phyloP scores from a whole-genome alignment of 1,140 invertebrate species.

The Aplysia californica region DNA sequence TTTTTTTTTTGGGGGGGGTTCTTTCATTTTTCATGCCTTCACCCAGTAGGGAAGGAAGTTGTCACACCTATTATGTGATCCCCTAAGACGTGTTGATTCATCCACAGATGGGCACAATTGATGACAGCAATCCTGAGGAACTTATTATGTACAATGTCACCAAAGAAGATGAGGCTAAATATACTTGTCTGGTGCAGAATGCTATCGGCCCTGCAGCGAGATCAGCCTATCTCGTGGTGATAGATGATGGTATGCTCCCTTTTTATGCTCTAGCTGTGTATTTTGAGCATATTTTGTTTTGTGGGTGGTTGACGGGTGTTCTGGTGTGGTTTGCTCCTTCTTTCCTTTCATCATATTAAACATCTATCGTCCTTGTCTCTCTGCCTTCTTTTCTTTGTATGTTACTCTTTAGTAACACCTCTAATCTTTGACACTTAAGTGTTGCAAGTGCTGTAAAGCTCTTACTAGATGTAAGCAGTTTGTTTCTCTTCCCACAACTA shows the following conservation, averaged over 20 bases:
- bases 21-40: background rate
- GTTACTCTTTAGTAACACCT: background rate
- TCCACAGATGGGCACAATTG: conserved; percentile 49
- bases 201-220: conserved; percentile 80
- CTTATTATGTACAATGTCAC: conserved; percentile 86
- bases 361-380: too few relatives aligned
- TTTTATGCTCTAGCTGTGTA: background rate
- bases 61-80: too few relatives aligned
- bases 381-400: background rate
- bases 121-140: conserved; percentile 73
- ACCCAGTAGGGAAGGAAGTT: background rate
- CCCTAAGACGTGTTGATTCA: conserved; percentile 1
- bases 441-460: too few relatives aligned
- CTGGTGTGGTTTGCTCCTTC: background rate
- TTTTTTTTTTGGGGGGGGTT: too few relatives aligned
- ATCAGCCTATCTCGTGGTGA: conserved; percentile 85
- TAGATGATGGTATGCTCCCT: conserved; percentile 37
- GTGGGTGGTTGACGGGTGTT: too few relatives aligned
- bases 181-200: conserved; percentile 90
- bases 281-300: background rate
- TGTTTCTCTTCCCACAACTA: too few relatives aligned
- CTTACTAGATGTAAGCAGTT: too few relatives aligned
- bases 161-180: conserved; percentile 89
- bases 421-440: background rate
- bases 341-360: background rate